phyloP scores from a whole-genome alignment of 2,797 vertebrate genomes.

The Pipistrellus pipistrellus region DNA sequence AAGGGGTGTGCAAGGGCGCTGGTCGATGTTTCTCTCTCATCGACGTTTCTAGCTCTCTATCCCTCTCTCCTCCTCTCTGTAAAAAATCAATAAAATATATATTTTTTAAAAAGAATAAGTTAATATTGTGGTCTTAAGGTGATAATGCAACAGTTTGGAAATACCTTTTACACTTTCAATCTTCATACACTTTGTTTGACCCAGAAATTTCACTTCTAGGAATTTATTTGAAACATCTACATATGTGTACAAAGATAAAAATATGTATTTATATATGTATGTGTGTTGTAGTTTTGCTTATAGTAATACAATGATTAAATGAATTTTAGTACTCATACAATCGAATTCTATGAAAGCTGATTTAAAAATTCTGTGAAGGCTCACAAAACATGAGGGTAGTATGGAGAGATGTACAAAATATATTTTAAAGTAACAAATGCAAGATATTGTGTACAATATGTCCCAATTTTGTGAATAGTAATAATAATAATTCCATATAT shows the following conservation, averaged over 20 bases:
- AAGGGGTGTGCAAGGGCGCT: too few species aligned
- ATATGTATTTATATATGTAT: not conserved
- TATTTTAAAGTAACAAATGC: not conserved
- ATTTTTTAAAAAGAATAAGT: not conserved
- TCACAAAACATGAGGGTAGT: not conserved
- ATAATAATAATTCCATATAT: not conserved
- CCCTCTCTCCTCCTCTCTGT: too few species aligned
- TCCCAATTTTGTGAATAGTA: slow-evolving; percentile 36
- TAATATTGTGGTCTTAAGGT: slow-evolving; percentile 1
- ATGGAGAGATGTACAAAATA: not conserved
- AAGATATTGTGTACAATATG: not conserved
- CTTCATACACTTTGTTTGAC: not conserved
- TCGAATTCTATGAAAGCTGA: not conserved
- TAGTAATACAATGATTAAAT: slow-evolving; percentile 20
- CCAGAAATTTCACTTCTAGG: not conserved
- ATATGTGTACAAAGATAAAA: not conserved
- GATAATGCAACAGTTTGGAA: not conserved
- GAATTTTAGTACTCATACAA: not conserved
- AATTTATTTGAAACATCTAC: slow-evolving; percentile 44
- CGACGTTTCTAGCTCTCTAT: too few species aligned
- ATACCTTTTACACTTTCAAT: slow-evolving; percentile 43
- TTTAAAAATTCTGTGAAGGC: not conserved
- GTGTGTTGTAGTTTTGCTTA: not conserved
- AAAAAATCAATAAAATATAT: too few species aligned
- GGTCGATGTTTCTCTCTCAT: too few species aligned